Evolutionary conservation across 2,113 vertebrate genomes (phyloP).

Genomic region (Mugil cephalus): DNA sequence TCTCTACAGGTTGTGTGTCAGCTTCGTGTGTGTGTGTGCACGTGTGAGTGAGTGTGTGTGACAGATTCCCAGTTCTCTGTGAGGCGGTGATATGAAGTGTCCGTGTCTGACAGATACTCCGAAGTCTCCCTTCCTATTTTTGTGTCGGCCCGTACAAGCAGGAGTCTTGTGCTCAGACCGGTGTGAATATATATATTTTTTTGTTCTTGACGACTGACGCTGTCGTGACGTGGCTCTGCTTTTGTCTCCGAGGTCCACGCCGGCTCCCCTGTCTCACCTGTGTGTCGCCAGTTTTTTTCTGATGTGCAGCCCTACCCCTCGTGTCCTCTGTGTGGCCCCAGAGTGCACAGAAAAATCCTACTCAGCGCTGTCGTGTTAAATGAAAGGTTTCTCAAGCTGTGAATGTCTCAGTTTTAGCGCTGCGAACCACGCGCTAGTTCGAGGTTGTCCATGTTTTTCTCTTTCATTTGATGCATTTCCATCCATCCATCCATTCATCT

Average conservation of each 20-base stretch:
- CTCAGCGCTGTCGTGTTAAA: slow-evolving; percentile 56
- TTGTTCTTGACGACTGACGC: slow-evolving; percentile 48
- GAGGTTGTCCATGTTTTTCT: slow-evolving; percentile 55
- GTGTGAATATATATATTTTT: slow-evolving; percentile 29
- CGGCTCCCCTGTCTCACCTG: slow-evolving; percentile 52
- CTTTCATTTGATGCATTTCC: slow-evolving; percentile 45
- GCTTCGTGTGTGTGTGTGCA: slow-evolving; percentile 58
- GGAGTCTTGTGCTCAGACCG: slow-evolving; percentile 50
- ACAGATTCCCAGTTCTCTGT: slow-evolving; percentile 55
- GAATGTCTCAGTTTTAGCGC: slow-evolving; percentile 58
- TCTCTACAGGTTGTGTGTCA: slow-evolving; percentile 60
- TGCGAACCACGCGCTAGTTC: slow-evolving; percentile 30
- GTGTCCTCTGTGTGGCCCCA: slow-evolving; percentile 65
- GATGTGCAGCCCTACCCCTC: slow-evolving; percentile 31
- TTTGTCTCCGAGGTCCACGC: slow-evolving; percentile 70
- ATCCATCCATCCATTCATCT: slow-evolving; percentile 56
- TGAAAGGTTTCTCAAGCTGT: slow-evolving; percentile 49
- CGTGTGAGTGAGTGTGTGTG: slow-evolving; percentile 21
- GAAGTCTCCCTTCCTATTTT: slow-evolving; percentile 50
- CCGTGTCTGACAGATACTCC: slow-evolving; percentile 48
- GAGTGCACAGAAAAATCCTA: slow-evolving; percentile 50
- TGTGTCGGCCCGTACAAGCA: slow-evolving; percentile 53
- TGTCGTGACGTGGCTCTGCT: slow-evolving; percentile 71
- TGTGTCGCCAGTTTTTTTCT: slow-evolving; percentile 60
- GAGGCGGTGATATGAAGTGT: slow-evolving; percentile 49